Base-by-base conservation (phyloP, 30 jellyfish, hydroid and myxozoan genomes). In the Aurelia sp. region DNA sequence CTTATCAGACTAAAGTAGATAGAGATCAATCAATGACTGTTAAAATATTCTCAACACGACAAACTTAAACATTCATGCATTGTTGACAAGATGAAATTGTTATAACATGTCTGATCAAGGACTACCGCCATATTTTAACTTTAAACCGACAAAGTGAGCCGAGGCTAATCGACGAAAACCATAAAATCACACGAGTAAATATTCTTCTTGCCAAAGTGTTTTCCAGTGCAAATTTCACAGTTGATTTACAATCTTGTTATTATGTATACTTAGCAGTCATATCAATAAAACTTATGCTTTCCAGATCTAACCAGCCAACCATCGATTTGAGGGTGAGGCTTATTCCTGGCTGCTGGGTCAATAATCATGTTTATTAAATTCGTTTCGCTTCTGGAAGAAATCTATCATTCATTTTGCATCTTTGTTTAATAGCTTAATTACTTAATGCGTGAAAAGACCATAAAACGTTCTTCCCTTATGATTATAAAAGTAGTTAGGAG, bases 11-110 rank as follows among this genome's bases (percentile, higher is more conserved):
- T 73, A 67, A 77, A 68, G 76, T 35, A 84, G 93, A 84, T 84
- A 72, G 93, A 72, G 66, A 84, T 84, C 84, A 84, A 84, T 84
- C 93, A 55, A 72, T 73, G 88, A 78, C 93, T 84, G 93, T 74
- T 84, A 84, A 84, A 84, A 84, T 81, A 84, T 88, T 84, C 74
- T 70, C 88, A 84, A 84, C 93, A 38, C 64, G 93, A 61, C 82
- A 72, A 41, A 72, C 82, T 55, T 55, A 79, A 79, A 79, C 88
- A 73, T 74, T 72, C 48, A 84, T 74, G 92, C 63, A n/a, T 84
- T 84, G 88, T 84, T 82, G 44, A 72, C 78, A 70, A 73, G 21
- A 74, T 52, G 75, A 84, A 73, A 84, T 84, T 72, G 88, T 73
- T 84, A 48, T 72, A 84, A 84, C 93, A 84, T 73, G 82, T 60